Base-by-base conservation (phyloP, 2,797 vertebrate genomes). In the Hypotaenidia philippensis region DNA sequence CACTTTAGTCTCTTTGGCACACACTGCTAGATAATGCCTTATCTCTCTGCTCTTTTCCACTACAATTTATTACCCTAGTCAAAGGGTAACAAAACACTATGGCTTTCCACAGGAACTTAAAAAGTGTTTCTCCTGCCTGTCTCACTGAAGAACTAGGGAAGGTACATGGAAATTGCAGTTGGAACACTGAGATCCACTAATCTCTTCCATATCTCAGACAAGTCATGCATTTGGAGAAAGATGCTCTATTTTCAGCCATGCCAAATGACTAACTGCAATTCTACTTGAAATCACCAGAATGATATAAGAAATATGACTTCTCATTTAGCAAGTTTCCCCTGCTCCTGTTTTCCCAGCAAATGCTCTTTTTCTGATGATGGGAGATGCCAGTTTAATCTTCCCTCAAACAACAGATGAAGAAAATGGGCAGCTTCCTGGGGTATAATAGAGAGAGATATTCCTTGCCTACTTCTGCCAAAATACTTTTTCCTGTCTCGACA, bases 231-330 rank as follows among this genome's bases (percentile, higher is more conserved):
- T 80, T 53, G 53, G 26, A 87, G 23, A 25, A 95, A 80, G 26
- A 63, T 31, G 41, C 45, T 79, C 57, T 89, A 53, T 96, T 88
- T 94, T 85, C 87, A 94, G 89, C 55, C 20, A 34, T 8, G 18
- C 16, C 40, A 74, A 87, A 59, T 83, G 34, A 66, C 57, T 91
- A 61, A 61, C 71, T 80, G 19, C 21, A 88, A 66, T 80, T 85
- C 32, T 55, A 36, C 71, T 38, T 66, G 50, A 83, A 89, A 82
- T 83, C 53, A 77, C 19, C 10, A 56, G 79, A 56, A 84, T 13
- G 21, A 80, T 45, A 32, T 41, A 29, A 60, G 26, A 92, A 91
- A 85, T 60, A 56, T 2, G 5, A 56, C 12, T 77, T 59, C 26
- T 12, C 44, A 66, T 27, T 70, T 49, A 85, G 34, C 10, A 80